phyloP scores from a whole-genome alignment of 2,797 vertebrate species.

The Melanotaenia maccullochi region DNA sequence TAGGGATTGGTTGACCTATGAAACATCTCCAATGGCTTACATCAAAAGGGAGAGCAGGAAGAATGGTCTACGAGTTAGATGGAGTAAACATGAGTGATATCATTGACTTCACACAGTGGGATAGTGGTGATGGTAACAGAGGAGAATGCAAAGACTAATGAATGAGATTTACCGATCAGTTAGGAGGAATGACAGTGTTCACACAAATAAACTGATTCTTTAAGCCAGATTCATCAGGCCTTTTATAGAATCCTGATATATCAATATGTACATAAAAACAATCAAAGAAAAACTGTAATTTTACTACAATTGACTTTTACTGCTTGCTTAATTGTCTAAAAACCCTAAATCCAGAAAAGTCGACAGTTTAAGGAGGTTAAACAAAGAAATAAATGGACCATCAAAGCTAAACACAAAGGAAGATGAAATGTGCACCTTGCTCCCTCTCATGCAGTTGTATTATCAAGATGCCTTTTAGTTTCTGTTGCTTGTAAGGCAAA shows the following conservation, averaged over 20 bases:
- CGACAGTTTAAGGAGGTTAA: constrained; percentile 6
- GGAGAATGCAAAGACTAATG: neutral
- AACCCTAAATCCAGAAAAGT: constrained; percentile 9
- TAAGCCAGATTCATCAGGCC: neutral
- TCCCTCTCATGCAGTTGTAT: neutral
- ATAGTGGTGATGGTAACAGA: constrained; percentile 6
- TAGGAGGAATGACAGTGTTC: neutral
- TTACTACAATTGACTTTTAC: neutral
- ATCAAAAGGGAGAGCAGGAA: constrained; percentile 48
- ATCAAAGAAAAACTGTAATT: neutral
- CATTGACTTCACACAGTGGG: constrained; percentile 21
- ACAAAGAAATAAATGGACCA: constrained; percentile 11
- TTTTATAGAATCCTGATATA: constrained; percentile 1
- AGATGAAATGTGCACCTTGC: neutral
- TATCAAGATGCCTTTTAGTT: neutral
- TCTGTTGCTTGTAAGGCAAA: constrained; percentile 16
- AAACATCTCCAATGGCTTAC: constrained; percentile 76
- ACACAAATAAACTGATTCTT: neutral
- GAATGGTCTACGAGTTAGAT: constrained; percentile 44
- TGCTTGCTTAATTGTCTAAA: neutral
- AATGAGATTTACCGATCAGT: constrained; percentile 2
- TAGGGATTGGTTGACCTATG: constrained; percentile 83
- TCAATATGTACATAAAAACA: no score
- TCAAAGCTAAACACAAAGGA: constrained; percentile 33
- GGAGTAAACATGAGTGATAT: constrained; percentile 55